A percentile compares a stretch with the other conserved stretches of the same genome.
Conservation (phyloP, 2,797 vertebrate genomes). For the Ispidina picta region DNA sequence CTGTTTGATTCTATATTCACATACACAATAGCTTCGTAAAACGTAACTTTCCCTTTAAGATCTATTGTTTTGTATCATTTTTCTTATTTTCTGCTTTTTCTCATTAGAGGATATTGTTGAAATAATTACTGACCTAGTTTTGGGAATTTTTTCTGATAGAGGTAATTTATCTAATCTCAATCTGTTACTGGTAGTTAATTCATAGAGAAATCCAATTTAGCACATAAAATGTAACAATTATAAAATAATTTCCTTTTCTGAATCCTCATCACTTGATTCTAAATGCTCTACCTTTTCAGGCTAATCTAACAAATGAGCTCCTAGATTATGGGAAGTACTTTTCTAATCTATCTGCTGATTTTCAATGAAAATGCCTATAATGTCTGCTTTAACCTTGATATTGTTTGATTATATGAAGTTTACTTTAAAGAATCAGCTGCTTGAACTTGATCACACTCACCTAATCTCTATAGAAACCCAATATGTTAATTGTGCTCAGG, state of each 20-base stretch:
- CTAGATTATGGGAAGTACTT: background rate
- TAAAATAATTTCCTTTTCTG: background rate
- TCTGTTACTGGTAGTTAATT: background rate
- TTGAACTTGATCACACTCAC: background rate
- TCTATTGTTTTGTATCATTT: background rate
- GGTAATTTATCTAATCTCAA: background rate
- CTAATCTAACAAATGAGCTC: background rate
- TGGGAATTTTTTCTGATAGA: background rate
- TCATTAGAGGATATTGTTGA: background rate
- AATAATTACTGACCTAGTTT: background rate
- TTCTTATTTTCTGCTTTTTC: background rate
- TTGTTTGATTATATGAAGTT: background rate
- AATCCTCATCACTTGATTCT: background rate
- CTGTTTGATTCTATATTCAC: background rate
- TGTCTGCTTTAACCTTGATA: background rate
- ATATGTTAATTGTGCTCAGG: background rate
- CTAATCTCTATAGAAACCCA: background rate
- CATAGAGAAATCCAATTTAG: background rate
- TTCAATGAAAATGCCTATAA: background rate
- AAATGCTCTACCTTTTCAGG: background rate
- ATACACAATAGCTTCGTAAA: background rate
- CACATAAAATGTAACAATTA: background rate
- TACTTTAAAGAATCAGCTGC: background rate
- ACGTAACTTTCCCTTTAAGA: background rate
- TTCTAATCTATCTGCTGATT: background rate